Conservation (phyloP, 1,140 invertebrate genomes). For the Drosophila seguyi region DNA sequence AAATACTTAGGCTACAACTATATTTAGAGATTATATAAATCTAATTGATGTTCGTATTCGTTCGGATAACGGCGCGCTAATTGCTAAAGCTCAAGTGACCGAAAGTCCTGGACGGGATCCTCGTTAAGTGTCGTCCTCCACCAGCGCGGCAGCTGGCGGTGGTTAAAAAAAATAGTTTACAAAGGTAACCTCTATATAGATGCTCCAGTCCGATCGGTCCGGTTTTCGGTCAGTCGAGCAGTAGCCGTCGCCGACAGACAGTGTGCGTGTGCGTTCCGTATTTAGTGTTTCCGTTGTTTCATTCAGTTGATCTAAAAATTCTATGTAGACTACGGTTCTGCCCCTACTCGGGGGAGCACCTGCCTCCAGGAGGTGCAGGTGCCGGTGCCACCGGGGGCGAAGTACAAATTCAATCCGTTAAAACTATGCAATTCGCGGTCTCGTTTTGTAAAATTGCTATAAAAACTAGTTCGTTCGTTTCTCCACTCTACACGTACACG, state of each 20-base stretch:
- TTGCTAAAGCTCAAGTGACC: slow-evolving; percentile 83
- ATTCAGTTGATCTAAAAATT: slow-evolving; percentile 75
- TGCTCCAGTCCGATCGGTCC: slow-evolving; percentile 12
- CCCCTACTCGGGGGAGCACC: slow-evolving; percentile 50
- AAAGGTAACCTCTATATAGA: slow-evolving; percentile 55
- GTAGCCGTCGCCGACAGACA: slow-evolving; percentile 68
- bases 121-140: slow-evolving; percentile 11
- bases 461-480: slow-evolving; percentile 84
- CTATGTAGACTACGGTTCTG: slow-evolving; percentile 69
- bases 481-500: slow-evolving; percentile 75
- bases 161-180: slow-evolving; percentile 70
- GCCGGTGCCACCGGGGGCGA: slow-evolving; percentile 53
- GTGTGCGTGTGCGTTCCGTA: slow-evolving; percentile 54
- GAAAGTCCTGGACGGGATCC: slow-evolving; percentile 53
- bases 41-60: slow-evolving; percentile 78
- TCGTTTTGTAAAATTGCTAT: slow-evolving; percentile 81
- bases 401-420: slow-evolving; percentile 76
- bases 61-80: slow-evolving; percentile 53
- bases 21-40: slow-evolving; percentile 82
- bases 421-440: slow-evolving; percentile 78
- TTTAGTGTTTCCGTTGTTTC: slow-evolving; percentile 64
- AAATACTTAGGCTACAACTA: slow-evolving; percentile 81
- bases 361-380: slow-evolving; percentile 18
- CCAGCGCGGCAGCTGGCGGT: slow-evolving; percentile 49
- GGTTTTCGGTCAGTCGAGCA: slow-evolving; percentile 84